These are phyloP conservation scores for Oxyteleia sp. DNA, from an alignment of 2,888 invertebrate species.

Conservation along the genomic window DNA sequence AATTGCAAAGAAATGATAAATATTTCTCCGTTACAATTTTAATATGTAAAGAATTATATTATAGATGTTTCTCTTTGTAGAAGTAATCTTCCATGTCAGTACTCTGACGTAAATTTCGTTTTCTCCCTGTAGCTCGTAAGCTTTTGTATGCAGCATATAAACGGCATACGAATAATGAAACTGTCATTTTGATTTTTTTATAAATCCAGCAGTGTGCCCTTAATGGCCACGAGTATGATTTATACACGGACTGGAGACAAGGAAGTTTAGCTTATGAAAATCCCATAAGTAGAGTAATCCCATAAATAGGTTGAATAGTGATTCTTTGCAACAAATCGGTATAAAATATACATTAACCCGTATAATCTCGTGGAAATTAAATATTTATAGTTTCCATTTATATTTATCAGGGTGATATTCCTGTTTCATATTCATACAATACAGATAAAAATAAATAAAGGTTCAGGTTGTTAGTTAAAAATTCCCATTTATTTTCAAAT, in stretches of 20 bases:
- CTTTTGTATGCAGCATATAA: slow-evolving; percentile 50
- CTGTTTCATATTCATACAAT: background rate
- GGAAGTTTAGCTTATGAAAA: slow-evolving; percentile 52
- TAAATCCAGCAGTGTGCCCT: slow-evolving; percentile 31
- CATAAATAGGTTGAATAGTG: slow-evolving; percentile 34
- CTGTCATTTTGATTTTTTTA: slow-evolving; percentile 46
- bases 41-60: slow-evolving; percentile 17
- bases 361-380: slow-evolving; percentile 3
- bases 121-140: slow-evolving; percentile 17
- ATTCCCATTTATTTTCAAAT: too few species aligned
- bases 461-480: too few species aligned
- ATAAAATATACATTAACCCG: slow-evolving; percentile 37
- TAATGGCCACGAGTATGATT: slow-evolving; percentile 19
- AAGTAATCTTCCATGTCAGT: slow-evolving; percentile 21
- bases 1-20: background rate
- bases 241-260: slow-evolving; percentile 27
- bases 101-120: slow-evolving; percentile 35
- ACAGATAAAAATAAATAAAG: background rate
- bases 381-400: slow-evolving; percentile 6
- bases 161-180: slow-evolving; percentile 49
- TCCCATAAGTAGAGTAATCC: slow-evolving; percentile 47
- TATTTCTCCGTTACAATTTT: background rate
- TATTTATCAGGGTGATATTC: background rate
- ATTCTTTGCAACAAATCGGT: slow-evolving; percentile 41
- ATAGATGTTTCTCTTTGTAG: slow-evolving; percentile 29